Base-by-base conservation (phyloP, 1,140 invertebrate species). In the Thaumetopoea pityocampa region DNA sequence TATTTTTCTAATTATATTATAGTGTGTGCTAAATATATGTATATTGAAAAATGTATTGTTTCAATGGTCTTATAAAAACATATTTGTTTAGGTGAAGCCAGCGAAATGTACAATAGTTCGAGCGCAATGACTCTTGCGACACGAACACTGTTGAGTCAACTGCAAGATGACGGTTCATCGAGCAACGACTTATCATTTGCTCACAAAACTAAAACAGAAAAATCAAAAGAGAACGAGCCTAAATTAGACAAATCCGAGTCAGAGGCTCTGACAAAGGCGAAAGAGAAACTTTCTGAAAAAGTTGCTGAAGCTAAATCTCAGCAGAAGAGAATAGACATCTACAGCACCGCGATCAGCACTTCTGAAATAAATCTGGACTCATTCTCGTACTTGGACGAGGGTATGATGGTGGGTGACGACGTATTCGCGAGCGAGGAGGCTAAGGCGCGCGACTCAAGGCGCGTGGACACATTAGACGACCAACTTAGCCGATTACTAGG, bases 351-450 rank as follows among this genome's bases (percentile, higher is more conserved):
- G 4, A 73, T 88, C 18, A 76, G 71, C 5, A 66, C 83, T 8
- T 66, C 79, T 2, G 84, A 86, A 18, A 86, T 88, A 17, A 85
- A 86, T 52, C 59, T 86, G 12, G 85, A 87, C 43, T 84, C 82
- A 51, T 86, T 86, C 56, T 67, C 86, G 33, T 87, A 87, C 55
- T 54, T 85, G 33, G 83, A 80, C 14, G 72, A 85, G 32, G 79
- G 70, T 23, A 66, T 85, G 64, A 68, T 85, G 69, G 72, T 59
- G n/a, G 77, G 64, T 0, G 83, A 87, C 24, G 83, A 86, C 14
- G 76, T 78, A 41, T 78, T 77, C 42, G 41, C 57, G 0, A 35
- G 50, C 11, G 63, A 47, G 7, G 53, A 67, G 26, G 30, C 28
- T 17, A 67, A 74, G 46, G 10, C 33, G 12, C 58, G 66, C 1